Evolutionary conservation across 2,888 invertebrate species (phyloP).

Genomic region (Eilema depressum): DNA sequence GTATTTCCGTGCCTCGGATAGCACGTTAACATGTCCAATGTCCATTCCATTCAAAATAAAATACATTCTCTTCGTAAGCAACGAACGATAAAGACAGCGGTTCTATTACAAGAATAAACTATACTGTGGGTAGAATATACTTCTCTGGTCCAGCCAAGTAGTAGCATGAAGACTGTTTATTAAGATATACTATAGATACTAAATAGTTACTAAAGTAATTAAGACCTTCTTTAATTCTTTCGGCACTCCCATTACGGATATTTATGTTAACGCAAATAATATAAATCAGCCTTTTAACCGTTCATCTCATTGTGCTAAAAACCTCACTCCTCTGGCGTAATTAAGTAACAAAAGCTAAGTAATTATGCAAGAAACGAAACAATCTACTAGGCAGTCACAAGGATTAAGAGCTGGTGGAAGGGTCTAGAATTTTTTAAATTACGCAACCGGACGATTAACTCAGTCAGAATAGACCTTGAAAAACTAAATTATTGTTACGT

Average conservation of each 20-base stretch:
- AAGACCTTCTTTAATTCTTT: conserved; percentile 9
- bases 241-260: conserved; percentile 6
- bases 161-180: neutral
- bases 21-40: too few species aligned
- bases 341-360: conserved; percentile 82
- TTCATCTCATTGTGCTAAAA: conserved; percentile 74
- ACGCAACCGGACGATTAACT: too few species aligned
- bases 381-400: conserved; percentile 64
- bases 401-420: conserved; percentile 53
- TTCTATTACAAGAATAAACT: neutral
- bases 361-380: conserved; percentile 81
- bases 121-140: neutral
- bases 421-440: conserved; percentile 11
- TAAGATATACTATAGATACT: neutral
- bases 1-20: too few species aligned
- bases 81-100: neutral
- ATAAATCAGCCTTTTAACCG: conserved; percentile 65
- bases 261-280: conserved; percentile 38
- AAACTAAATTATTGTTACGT: too few species aligned
- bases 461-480: too few species aligned
- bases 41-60: neutral
- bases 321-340: conserved; percentile 72
- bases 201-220: neutral
- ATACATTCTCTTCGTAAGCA: neutral
- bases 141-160: neutral